Evolutionary conservation across 1,140 invertebrate species (phyloP), one percentile per base, ranked within the genome.

Genomic region (Trissolcus basalis): DNA sequence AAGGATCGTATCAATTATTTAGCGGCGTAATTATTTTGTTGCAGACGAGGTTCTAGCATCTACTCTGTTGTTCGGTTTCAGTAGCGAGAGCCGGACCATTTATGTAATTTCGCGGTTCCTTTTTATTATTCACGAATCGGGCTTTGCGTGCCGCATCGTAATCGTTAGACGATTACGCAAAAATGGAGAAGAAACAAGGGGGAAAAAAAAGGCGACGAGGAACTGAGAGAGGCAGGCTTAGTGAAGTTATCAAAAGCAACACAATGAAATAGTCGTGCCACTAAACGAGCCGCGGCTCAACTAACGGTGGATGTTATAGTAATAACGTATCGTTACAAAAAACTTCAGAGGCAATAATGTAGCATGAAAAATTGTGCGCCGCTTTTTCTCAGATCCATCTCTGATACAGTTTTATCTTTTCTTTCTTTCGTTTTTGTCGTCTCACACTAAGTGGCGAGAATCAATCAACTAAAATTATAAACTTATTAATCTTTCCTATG

Each of bases 231-330:
- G 0, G 32, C 9, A n/a, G 27, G 47, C 53, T 49, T 64, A 76
- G 59, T 76, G 65, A 76, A 76, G 72, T 69, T 76, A 76, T 76
- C 72, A 76, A 69, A 76, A 69, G 72, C 43, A 68, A 39, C 64
- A 54, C 65, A 69, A 76, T 76, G 53, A 65, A 64, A 69, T 64
- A 69, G 59, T 64, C 65, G 65, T 64, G 60, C 59, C 15, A 68
- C 58, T 59, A 69, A 75, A 68, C 61, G 63, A 67, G 61, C 58
- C 58, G 61, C 19, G 19, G 5, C 63, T 67, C 9, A 74, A 68
- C 68, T 68, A 74, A 74, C 64, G 63, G 70, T 55, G 70, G 61
- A 67, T 72, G 68, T 71, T n/a, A 27, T 72, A 54, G 69, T 65
- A 65, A 72, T 65, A 72, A 60, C 60, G 60, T 54, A 72, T 65